Base-by-base conservation (phyloP, 2,888 invertebrate genomes). In the Polyommatus icarus region DNA sequence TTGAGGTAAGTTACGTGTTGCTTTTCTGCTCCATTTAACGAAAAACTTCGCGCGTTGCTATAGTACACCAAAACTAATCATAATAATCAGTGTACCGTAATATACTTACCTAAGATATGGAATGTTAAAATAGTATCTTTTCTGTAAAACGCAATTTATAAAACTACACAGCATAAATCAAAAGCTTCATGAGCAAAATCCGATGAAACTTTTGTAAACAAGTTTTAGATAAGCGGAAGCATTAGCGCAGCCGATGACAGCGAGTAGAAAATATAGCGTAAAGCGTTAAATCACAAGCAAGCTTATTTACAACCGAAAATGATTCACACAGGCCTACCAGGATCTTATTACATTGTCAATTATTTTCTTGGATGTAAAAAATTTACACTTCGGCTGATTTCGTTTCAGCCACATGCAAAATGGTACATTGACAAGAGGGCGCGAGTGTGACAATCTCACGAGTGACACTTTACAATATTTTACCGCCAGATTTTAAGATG, bases 221-320 rank as follows among this genome's bases (percentile, higher is more conserved):
- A 18, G 15, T 54, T 5, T 18, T 18, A 54, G 54, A 54, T 91
- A 90, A 91, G 88, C 91, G 92, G 92, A 93, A 92, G 91, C 93
- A 93, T 93, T 93, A 93, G 91, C 86, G 80, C 88, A 86, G 84
- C 85, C 85, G 93, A 88, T 91, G 93, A 93, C 92, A 91, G 92
- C 87, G 87, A 88, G 88, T 87, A 89, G 91, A 91, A 91, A 91
- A 89, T 85, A 89, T 85, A 83, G 85, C 87, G 86, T 90, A n/a
- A n/a, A n/a, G n/a, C n/a, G n/a, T 92, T 90, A n/a, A n/a, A n/a
- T 87, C 87, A 88, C 92, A 61, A 54, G 54, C 54, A 54, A 54
- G 1, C 0, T 50, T 50, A 54, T 18, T 54, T 54, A 50, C 4
- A 18, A 54, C 54, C 5, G 5, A 54, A 54, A 18, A 54, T 54